Evolutionary conservation across 2,113 vertebrate genomes (phyloP).

Genomic region (Fregata magnificens): DNA sequence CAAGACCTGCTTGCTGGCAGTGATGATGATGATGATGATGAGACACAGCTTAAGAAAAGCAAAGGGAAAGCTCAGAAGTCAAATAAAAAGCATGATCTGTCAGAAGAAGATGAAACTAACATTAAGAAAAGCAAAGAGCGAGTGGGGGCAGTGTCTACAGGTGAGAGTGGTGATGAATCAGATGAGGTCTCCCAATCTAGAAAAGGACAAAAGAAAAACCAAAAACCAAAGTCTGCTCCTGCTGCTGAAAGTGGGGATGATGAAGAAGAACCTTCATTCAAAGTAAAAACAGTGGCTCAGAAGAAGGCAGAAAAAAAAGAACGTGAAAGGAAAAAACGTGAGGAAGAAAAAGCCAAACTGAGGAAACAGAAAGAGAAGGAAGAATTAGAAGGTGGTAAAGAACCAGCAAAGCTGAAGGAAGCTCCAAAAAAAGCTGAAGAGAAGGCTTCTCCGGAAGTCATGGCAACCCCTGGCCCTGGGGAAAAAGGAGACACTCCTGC

Average conservation of each 20-base stretch:
- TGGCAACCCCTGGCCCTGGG: slow-evolving; percentile 19
- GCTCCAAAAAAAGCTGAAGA: slow-evolving; percentile 58
- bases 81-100: slow-evolving; percentile 62
- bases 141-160: slow-evolving; percentile 42
- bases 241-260: slow-evolving; percentile 80
- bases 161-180: slow-evolving; percentile 77
- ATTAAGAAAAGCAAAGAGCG: slow-evolving; percentile 65
- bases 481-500: slow-evolving; percentile 74
- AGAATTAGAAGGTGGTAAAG: slow-evolving; percentile 78
- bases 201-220: slow-evolving; percentile 85
- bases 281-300: slow-evolving; percentile 95
- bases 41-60: slow-evolving; percentile 66
- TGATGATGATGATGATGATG: slow-evolving; percentile 81
- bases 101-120: slow-evolving; percentile 73
- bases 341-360: slow-evolving; percentile 85
- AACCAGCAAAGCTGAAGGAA: slow-evolving; percentile 72
- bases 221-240: slow-evolving; percentile 76
- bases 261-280: slow-evolving; percentile 80
- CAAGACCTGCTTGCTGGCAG: slow-evolving; percentile 74
- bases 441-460: slow-evolving; percentile 34
- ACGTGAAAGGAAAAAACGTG: slow-evolving; percentile 90
- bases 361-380: slow-evolving; percentile 88
- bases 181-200: slow-evolving; percentile 73
- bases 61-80: slow-evolving; percentile 81
- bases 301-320: slow-evolving; percentile 99